These are phyloP conservation scores for Erpetoichthys calabaricus DNA, from an alignment of 2,797 vertebrate species.

Conservation along the genomic window DNA sequence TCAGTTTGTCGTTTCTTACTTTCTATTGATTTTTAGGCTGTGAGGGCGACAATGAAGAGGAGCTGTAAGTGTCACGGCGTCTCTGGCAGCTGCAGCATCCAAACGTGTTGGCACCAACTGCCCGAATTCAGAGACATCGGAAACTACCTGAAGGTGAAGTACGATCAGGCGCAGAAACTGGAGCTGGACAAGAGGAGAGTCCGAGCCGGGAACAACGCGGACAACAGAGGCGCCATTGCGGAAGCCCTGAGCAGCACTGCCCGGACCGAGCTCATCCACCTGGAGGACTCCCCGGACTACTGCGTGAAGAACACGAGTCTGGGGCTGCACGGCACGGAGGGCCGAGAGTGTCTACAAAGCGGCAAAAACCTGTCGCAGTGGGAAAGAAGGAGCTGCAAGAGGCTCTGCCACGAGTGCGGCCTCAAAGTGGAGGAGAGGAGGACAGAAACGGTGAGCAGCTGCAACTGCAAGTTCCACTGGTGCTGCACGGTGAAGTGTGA, in stretches of 20 bases:
- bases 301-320: constrained; percentile 72
- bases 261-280: constrained; percentile 65
- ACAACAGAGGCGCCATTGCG: constrained; percentile 54
- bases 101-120: constrained; percentile 93
- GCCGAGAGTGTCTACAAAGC: constrained; percentile 75
- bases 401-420: constrained; percentile 77
- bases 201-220: constrained; percentile 76
- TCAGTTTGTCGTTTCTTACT: too few species aligned
- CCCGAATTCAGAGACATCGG: constrained; percentile 81
- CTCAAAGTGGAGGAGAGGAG: constrained; percentile 67
- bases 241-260: constrained; percentile 60
- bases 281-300: constrained; percentile 89
- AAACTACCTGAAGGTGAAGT: constrained; percentile 75
- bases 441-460: constrained; percentile 66
- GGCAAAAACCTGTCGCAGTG: constrained; percentile 53
- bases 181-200: constrained; percentile 74
- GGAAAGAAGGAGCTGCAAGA: constrained; percentile 72
- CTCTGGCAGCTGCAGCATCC: constrained; percentile 89
- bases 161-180: constrained; percentile 72
- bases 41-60: constrained; percentile 75
- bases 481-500: constrained; percentile 89
- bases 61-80: constrained; percentile 93
- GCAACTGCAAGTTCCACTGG: constrained; percentile 95
- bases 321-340: constrained; percentile 74
- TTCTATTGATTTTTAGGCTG: constrained; percentile 57